phyloP scores from a whole-genome alignment of 2,113 vertebrate genomes.

The Sturnus vulgaris region DNA sequence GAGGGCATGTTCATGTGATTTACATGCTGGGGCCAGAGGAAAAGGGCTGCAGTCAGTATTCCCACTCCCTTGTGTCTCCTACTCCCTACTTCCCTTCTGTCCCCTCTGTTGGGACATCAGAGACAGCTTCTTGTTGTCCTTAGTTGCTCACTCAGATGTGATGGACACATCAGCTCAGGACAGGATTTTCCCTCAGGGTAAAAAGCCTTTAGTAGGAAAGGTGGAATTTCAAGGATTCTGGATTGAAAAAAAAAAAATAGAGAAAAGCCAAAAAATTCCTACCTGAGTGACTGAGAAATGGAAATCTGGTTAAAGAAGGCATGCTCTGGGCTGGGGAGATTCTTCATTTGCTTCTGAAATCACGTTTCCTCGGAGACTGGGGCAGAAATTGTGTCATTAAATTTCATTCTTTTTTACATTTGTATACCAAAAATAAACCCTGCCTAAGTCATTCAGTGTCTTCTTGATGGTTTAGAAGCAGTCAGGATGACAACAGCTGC shows the following conservation, averaged over 20 bases:
- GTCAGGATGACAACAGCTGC: conserved; percentile 57
- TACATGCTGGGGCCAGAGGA: background rate
- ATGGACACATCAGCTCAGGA: background rate
- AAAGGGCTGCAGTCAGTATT: background rate
- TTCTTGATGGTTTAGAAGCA: conserved; percentile 39
- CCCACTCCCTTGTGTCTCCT: background rate
- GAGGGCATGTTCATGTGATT: background rate
- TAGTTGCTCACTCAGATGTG: background rate
- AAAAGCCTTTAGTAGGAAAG: background rate
- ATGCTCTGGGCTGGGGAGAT: background rate
- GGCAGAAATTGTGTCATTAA: conserved; percentile 32
- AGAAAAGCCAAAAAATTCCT: background rate
- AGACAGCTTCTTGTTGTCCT: background rate
- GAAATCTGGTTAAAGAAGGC: background rate
- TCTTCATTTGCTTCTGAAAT: background rate
- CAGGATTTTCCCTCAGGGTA: background rate
- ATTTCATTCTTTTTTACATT: conserved; percentile 48
- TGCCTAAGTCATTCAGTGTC: conserved; percentile 48
- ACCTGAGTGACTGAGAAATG: background rate
- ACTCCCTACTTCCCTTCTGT: background rate
- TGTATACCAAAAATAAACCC: conserved; percentile 57
- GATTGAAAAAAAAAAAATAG: background rate
- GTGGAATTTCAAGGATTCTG: background rate
- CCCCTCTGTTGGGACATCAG: background rate
- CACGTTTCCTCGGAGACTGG: background rate